Evolutionary conservation across 1,140 invertebrate species (phyloP).

Genomic region (Caenorhabditis inopinata): DNA sequence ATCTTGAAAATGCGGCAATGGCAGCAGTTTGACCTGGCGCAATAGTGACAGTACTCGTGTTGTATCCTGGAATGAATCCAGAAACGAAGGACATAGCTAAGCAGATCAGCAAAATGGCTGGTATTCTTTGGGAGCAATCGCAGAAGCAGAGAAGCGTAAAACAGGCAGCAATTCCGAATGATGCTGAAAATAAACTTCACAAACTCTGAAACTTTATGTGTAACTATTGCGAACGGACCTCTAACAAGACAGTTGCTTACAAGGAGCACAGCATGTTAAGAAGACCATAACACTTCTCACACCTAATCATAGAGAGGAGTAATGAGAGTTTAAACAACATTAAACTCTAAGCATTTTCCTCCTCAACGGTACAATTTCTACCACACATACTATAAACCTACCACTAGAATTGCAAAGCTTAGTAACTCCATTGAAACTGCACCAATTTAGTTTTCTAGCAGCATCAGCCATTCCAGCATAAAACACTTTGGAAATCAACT

Average conservation of each 20-base stretch:
- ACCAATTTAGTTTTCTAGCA: conserved; percentile 41
- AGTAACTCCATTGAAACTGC: conserved; percentile 51
- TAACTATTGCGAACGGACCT: no score
- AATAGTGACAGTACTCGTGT: conserved; percentile 65
- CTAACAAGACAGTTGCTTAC: no score
- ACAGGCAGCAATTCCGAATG: conserved; percentile 60
- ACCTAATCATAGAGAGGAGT: no score
- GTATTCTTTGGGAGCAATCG: conserved; percentile 52
- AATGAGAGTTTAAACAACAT: no score
- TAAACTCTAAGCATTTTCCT: no score
- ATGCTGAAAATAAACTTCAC: conserved; percentile 57
- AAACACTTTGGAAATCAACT: conserved; percentile 63
- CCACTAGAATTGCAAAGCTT: conserved; percentile 64
- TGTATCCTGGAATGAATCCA: conserved; percentile 65
- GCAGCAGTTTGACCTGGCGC: conserved; percentile 62
- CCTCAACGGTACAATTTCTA: no score
- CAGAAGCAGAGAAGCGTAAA: conserved; percentile 56
- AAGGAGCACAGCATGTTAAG: no score
- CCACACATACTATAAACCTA: conserved; percentile 29
- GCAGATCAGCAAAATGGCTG: conserved; percentile 57
- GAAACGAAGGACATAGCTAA: conserved; percentile 59
- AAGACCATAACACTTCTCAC: no score
- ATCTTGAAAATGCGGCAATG: conserved; percentile 62
- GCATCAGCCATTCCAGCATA: conserved; percentile 62
- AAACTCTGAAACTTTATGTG: no score